Base-by-base conservation (phyloP, 2,888 invertebrate species). In the Metopia argyrocephala region DNA sequence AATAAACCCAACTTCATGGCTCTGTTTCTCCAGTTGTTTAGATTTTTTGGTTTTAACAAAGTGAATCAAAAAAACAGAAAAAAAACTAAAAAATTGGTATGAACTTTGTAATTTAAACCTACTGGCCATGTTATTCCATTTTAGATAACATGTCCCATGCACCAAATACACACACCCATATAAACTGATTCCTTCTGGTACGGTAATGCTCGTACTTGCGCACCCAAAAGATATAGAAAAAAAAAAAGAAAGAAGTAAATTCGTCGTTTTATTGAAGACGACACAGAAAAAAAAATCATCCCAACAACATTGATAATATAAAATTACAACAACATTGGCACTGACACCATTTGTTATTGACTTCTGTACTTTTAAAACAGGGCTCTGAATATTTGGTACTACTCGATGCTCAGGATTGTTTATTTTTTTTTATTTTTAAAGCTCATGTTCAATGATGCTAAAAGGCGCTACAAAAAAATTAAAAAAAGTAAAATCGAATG, bases 391-490 rank as follows among this genome's bases (percentile, higher is more conserved):
- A 50, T 56, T 62, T n/a, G n/a, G 64, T n/a, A n/a, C n/a, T 56
- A 50, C 54, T 59, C 52, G 31, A 31, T 27, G n/a, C n/a, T 15
- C 38, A 38, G 38, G 38, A 15, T 38, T 38, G 38, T 70, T 76
- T 62, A 70, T 52, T 78, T n/a, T n/a, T n/a, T n/a, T 15, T 38
- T 38, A 38, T 38, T 15, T 38, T 82, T 79, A 79, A 78, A 68
- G 78, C 79, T 82, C 81, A 81, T 82, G 82, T 82, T 79, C 83
- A 76, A 64, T 76, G 76, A 83, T 83, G 79, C 82, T 80, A 83
- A 83, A 83, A 83, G 83, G 84, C 83, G 82, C 79, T 82, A 76
- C 61, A 54, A 54, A 21, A 46, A 68, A 73, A 64, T 46, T 57
- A 74, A 61, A 54, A 20, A 46, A n/a, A 56, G 70, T 62, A 21